Evolutionary conservation across 2,888 invertebrate species (phyloP), one percentile per base, ranked within the genome.

Genomic region (Ophioninae sp.): DNA sequence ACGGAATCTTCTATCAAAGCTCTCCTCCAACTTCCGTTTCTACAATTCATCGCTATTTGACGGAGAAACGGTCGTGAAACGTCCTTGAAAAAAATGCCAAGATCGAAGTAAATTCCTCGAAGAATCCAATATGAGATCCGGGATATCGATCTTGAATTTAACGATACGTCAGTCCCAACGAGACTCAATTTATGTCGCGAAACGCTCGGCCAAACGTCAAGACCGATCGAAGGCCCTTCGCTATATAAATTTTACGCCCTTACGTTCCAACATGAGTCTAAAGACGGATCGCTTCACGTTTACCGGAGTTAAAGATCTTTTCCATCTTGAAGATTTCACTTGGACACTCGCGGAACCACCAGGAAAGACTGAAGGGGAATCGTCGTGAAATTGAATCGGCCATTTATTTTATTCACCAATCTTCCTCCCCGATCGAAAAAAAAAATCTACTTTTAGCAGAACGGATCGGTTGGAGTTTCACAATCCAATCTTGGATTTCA

Each of bases 121-220:
- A 6, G 13, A 57, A 23, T 57, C 30, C 50, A 44, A 64, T 30
- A 30, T 30, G 30, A 30, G 3, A 30, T 62, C 57, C 56, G 41
- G 39, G 69, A 80, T 69, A 30, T 68, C 62, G 74, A 80, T 80
- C 74, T 69, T 17, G 80, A 30, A 68, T 80, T 70, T 70, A 79
- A 7, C 64, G 79, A 69, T 61, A 76, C 56, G 7, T n/a, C 39
- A 30, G 57, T 57, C 21, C 23, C 30, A 59, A 37, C 57, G n/a
- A 67, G 39, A 65, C 21, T 67, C 65, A 41, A 17, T 39, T 56
- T 65, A 56, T 56, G 21, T 62, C n/a, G 13, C 30, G 20, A 39
- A 72, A 59, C 30, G 37, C 17, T 62, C 3, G 17, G 2, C 56
- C 50, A 30, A 56, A 64, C 64, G n/a, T 56, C 64, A 74, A 56